These are phyloP conservation scores for Takifugu ocellatus DNA, from an alignment of 2,797 vertebrate species.

Conservation along the genomic window DNA sequence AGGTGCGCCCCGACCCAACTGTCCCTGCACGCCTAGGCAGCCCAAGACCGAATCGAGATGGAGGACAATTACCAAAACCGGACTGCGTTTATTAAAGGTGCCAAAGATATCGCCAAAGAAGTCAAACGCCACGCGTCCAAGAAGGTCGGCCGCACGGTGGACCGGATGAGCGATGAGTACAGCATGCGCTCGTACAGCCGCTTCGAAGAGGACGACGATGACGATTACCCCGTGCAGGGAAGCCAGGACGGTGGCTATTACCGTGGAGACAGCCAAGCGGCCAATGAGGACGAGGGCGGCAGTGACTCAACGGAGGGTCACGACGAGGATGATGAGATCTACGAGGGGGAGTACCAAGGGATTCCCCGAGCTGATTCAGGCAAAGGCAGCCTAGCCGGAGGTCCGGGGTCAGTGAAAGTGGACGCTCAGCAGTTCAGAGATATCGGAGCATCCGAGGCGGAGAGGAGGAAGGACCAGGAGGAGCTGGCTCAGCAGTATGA, in stretches of 20 bases:
- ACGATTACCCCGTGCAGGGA: conserved; percentile 77
- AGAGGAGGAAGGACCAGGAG: conserved; percentile 86
- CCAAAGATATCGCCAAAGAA: conserved; percentile 97
- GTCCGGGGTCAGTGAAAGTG: conserved; percentile 55
- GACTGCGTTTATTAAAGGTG: conserved; percentile 92
- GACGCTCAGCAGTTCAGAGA: conserved; percentile 72
- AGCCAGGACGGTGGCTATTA: conserved; percentile 77
- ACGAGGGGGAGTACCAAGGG: conserved; percentile 95
- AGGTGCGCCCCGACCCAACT: conserved; percentile 25
- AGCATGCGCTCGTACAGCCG: conserved; percentile 89
- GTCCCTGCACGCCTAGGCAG: conserved; percentile 4
- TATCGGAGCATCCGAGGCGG: conserved; percentile 76
- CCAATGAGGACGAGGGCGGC: conserved; percentile 85
- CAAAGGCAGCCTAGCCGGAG: conserved; percentile 74
- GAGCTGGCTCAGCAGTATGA: conserved; percentile 95
- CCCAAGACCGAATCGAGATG: conserved; percentile 68
- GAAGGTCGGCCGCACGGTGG: conserved; percentile 87
- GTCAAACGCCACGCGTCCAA: conserved; percentile 89
- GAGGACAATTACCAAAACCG: conserved; percentile 94
- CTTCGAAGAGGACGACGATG: conserved; percentile 92
- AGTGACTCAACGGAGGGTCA: conserved; percentile 96
- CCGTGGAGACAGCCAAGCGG: conserved; percentile 78
- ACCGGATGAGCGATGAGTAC: conserved; percentile 88
- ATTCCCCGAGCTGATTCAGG: conserved; percentile 89
- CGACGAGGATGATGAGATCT: conserved; percentile 95